Base-by-base conservation (phyloP, 2,888 invertebrate genomes). In the Melieria picta region DNA sequence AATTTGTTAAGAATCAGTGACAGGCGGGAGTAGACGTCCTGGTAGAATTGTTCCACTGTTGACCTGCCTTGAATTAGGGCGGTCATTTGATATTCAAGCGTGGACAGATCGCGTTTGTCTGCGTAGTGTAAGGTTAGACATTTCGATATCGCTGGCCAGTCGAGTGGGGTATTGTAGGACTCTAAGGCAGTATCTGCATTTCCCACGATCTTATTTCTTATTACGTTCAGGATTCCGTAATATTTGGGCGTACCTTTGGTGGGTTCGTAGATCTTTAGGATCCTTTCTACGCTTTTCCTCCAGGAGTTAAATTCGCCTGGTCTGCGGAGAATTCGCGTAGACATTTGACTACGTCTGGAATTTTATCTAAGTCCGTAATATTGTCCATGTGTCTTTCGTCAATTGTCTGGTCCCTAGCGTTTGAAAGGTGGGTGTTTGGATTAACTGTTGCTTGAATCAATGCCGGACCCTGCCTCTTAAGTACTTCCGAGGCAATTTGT, bases 1-100 rank as follows among this genome's bases (percentile, higher is more conserved):
- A 77, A 57, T 73, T 77, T 77, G 68, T 77, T 79, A 48, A 76
- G 46, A 13, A 77, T 78, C 7, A 77, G 61, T 2, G 79, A 78
- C 9, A 75, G 65, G 30, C 78, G 76, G 4, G 72, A 43, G 52
- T 77, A 77, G 1, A 78, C 77, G 10, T n/a, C 45, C 48, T 77
- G 75, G 47, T 77, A 77, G 48, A 76, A 78, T 50, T 78, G 73
- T n/a, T 65, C 68, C 4, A 78, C 64, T 4, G 77, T 69, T 7
- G 16, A n/a, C 3, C 56, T 73, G 30, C 70, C 72, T 61, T 78
- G 76, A 7, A 67, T 66, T 7, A 75, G 52, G 5, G 67, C 60
- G 3, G 72, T 72, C 71, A 76, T 66, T 58, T 77, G 65, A 55
- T 71, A 72, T 56, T 72, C 72, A 42, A 72, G 58, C 5, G 69